Evolutionary conservation across 2,888 invertebrate species (phyloP).

Genomic region (Augochlorella aurata): DNA sequence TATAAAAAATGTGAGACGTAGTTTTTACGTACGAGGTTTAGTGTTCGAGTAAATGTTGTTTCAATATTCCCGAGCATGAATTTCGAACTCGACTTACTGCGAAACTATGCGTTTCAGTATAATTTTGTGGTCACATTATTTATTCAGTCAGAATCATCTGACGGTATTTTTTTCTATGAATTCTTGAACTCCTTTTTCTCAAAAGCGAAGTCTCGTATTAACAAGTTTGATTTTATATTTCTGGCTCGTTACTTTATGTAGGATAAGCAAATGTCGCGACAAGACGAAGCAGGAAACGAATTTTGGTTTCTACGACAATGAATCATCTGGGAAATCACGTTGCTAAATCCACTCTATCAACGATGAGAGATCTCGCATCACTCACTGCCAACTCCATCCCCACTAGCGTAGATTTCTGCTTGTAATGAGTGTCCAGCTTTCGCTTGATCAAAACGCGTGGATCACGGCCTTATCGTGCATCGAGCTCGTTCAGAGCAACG

Average conservation of each 20-base stretch:
- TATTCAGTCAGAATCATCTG: not conserved
- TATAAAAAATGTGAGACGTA: not conserved
- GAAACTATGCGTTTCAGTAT: not conserved
- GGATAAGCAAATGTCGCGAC: not conserved
- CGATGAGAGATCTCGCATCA: conserved; percentile 28
- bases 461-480: conserved; percentile 44
- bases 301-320: not conserved
- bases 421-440: conserved; percentile 46
- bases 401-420: conserved; percentile 43
- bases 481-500: conserved; percentile 31
- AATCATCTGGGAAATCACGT: not conserved
- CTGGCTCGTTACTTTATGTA: not conserved
- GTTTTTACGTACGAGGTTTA: not conserved
- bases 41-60: not conserved
- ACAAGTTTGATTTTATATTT: not conserved
- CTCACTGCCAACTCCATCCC: conserved; percentile 37
- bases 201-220: not conserved
- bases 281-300: not conserved
- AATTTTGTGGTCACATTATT: not conserved
- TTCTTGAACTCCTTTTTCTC: not conserved
- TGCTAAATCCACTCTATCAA: not conserved
- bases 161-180: not conserved
- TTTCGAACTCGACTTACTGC: not conserved
- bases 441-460: conserved; percentile 20
- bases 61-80: not conserved